Conservation (phyloP, 1,140 invertebrate genomes). For the Bombus sibiricus region DNA sequence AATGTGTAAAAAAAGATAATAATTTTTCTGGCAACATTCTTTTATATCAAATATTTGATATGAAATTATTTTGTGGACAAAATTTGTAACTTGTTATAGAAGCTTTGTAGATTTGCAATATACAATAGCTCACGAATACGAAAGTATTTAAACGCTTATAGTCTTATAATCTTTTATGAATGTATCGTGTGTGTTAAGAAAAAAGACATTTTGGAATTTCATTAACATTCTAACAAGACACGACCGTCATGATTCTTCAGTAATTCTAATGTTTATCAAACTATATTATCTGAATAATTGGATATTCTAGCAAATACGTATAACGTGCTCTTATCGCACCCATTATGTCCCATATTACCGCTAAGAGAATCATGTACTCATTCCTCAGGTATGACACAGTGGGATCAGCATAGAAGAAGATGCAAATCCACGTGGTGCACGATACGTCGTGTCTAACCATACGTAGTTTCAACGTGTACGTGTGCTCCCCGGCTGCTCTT, state of each 20-base stretch:
- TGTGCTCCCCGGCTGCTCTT: slow-evolving; percentile 2
- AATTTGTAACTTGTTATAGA: too few relatives aligned
- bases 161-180: too few relatives aligned
- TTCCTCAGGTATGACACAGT: background rate
- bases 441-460: slow-evolving; percentile 9
- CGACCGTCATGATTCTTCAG: background rate
- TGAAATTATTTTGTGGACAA: too few relatives aligned
- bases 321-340: background rate
- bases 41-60: too few relatives aligned
- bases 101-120: too few relatives aligned
- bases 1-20: background rate
- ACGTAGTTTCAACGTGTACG: slow-evolving; percentile 3
- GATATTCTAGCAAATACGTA: background rate
- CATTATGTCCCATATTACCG: background rate
- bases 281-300: background rate
- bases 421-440: slow-evolving; percentile 19
- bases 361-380: background rate
- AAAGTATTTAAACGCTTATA: too few relatives aligned
- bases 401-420: background rate
- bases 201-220: background rate
- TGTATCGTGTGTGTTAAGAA: too few relatives aligned
- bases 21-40: too few relatives aligned
- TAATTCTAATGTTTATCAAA: too few relatives aligned
- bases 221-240: background rate
- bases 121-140: too few relatives aligned